Percentiles rank a stretch among this genome's conserved stretches.
Evolutionary conservation across 2,888 invertebrate species (phyloP).

Genomic region (Notodromas monacha): DNA sequence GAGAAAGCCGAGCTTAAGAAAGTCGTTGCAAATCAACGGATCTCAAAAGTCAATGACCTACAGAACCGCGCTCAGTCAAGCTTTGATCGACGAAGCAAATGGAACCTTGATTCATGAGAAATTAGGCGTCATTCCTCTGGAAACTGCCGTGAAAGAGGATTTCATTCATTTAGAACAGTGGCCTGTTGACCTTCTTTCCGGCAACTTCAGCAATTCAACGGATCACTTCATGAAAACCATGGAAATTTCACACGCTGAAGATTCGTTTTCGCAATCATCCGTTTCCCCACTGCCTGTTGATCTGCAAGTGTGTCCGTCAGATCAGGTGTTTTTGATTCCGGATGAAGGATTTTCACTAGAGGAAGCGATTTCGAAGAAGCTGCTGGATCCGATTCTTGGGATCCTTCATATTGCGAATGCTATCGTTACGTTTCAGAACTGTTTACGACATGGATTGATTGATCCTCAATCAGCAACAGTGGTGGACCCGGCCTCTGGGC

Average conservation of each 20-base stretch:
- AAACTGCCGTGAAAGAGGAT: conserved; percentile 15
- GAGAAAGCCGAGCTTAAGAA: too few relatives aligned
- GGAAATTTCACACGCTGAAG: too few relatives aligned
- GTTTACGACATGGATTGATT: conserved; percentile 48
- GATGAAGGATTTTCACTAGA: conserved; percentile 45
- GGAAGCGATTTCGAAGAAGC: conserved; percentile 44
- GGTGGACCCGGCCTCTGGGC: conserved; percentile 35
- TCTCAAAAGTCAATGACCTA: conserved; percentile 30
- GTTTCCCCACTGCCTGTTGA: not conserved
- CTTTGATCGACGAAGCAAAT: conserved; percentile 40
- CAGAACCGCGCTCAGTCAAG: conserved; percentile 37
- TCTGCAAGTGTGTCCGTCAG: not conserved
- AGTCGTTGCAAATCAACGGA: too few relatives aligned
- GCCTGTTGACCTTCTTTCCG: too few relatives aligned
- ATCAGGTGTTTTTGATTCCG: conserved; percentile 30
- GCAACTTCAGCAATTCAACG: too few relatives aligned
- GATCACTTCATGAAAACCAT: too few relatives aligned
- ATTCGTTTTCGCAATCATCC: conserved; percentile 8
- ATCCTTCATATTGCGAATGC: conserved; percentile 55
- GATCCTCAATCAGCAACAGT: conserved; percentile 49
- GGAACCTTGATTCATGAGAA: conserved; percentile 27
- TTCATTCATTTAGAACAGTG: too few relatives aligned
- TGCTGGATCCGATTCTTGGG: conserved; percentile 51
- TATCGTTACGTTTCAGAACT: conserved; percentile 54
- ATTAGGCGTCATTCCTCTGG: conserved; percentile 14